A percentile compares a stretch with the other conserved stretches of the same genome.
phyloP scores from a whole-genome alignment of 1,140 invertebrate species.

The Neodiprion lecontei region DNA sequence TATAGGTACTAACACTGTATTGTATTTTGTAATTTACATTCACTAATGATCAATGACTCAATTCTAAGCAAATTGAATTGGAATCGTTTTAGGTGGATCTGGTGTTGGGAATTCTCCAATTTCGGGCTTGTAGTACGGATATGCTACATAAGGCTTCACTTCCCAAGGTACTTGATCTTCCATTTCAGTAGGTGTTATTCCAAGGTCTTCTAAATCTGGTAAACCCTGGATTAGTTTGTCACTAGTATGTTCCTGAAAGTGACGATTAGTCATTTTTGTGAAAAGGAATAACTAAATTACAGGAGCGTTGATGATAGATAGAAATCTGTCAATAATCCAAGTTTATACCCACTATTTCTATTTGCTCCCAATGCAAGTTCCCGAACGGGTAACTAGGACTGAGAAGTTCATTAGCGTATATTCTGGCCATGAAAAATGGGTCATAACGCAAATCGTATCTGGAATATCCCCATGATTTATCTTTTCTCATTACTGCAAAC shows the following conservation, averaged over 20 bases:
- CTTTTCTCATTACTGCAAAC: conserved; percentile 74
- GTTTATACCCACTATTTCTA: conserved; percentile 74
- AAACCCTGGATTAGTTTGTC: conserved; percentile 71
- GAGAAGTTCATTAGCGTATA: conserved; percentile 67
- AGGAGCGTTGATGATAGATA: no score
- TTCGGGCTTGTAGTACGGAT: conserved; percentile 75
- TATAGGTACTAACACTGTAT: background rate
- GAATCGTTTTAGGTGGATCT: conserved; percentile 11
- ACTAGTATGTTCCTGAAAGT: conserved; percentile 74
- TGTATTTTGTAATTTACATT: background rate
- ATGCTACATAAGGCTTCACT: conserved; percentile 69
- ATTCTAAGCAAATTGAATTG: background rate
- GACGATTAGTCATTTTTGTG: conserved; percentile 17
- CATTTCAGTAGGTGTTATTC: conserved; percentile 76
- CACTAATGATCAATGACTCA: background rate
- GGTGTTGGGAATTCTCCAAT: conserved; percentile 78
- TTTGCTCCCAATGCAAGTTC: conserved; percentile 75
- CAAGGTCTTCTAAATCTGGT: conserved; percentile 88
- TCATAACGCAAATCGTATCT: conserved; percentile 76
- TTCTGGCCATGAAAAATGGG: conserved; percentile 72
- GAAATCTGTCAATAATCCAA: conserved; percentile 13
- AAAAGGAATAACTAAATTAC: background rate
- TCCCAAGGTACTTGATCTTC: conserved; percentile 83
- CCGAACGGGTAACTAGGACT: conserved; percentile 71
- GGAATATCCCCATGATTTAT: conserved; percentile 68